phyloP scores from a whole-genome alignment of 2,888 invertebrate genomes.

The Metallyticus violacea region DNA sequence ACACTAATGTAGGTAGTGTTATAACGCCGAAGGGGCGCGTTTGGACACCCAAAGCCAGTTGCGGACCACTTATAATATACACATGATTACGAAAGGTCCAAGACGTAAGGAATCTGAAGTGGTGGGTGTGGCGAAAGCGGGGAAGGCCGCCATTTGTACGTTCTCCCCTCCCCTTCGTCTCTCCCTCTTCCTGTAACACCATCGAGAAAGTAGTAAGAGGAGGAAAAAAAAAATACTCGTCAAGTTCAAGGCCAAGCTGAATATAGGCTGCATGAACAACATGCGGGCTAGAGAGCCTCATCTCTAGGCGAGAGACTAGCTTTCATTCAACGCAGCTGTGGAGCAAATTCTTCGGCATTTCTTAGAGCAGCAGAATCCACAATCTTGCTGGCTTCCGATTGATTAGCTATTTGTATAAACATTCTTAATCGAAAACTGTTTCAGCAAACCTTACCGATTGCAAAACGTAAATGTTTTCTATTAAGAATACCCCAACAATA shows the following conservation, averaged over 20 bases:
- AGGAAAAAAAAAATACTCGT: slow-evolving; percentile 23
- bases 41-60: background rate
- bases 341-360: background rate
- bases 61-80: background rate
- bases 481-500: too few relatives aligned
- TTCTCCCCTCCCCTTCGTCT: background rate
- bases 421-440: too few relatives aligned
- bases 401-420: too few relatives aligned
- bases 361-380: background rate
- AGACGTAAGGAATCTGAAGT: background rate
- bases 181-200: background rate
- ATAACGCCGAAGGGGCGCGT: background rate
- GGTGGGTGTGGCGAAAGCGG: background rate
- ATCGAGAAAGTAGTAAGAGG: slow-evolving; percentile 8
- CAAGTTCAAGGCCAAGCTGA: slow-evolving; percentile 31
- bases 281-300: slow-evolving; percentile 11
- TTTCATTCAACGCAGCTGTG: background rate
- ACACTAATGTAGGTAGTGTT: too few relatives aligned
- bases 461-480: too few relatives aligned
- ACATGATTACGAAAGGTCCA: background rate
- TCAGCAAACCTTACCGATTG: too few relatives aligned
- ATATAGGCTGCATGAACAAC: slow-evolving; percentile 26
- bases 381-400: too few relatives aligned
- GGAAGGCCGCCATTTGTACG: background rate
- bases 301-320: background rate